These are phyloP conservation scores for Neopelma chrysocephalum DNA, from an alignment of 2,797 vertebrate species.

Conservation along the genomic window DNA sequence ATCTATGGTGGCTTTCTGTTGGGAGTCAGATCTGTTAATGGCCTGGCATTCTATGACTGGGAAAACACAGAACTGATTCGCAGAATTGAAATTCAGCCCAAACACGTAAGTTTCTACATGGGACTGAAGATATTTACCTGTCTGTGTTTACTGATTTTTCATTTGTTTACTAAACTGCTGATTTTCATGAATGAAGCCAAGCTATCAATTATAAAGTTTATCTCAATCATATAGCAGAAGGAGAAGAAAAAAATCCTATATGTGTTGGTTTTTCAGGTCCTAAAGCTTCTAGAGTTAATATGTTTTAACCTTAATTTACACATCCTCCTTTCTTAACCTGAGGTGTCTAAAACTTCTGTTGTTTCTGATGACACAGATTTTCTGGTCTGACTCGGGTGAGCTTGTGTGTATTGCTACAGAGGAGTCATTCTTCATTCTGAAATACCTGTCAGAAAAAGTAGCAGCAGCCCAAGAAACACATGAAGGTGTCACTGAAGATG, in stretches of 20 bases:
- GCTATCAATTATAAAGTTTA: background rate
- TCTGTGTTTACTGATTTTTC: background rate
- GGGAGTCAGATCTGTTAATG: constrained; percentile 93
- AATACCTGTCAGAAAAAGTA: constrained; percentile 95
- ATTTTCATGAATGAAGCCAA: background rate
- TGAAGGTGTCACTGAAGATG: constrained; percentile 96
- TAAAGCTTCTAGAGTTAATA: background rate
- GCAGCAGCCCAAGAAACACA: constrained; percentile 94
- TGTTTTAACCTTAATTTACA: background rate
- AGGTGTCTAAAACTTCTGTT: background rate
- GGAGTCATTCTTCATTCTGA: constrained; percentile 98
- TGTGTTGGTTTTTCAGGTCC: background rate
- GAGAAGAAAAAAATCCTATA: background rate
- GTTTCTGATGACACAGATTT: constrained; percentile 83
- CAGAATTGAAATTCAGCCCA: constrained; percentile 98
- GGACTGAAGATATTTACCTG: background rate
- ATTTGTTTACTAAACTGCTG: background rate
- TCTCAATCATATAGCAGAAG: background rate
- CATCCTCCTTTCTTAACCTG: background rate
- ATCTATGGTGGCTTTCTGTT: constrained; percentile 95
- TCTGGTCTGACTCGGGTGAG: constrained; percentile 99
- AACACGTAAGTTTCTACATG: constrained; percentile 82
- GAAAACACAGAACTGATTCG: constrained; percentile 96
- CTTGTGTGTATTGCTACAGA: constrained; percentile 97
- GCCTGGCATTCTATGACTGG: constrained; percentile 98